phyloP scores from a whole-genome alignment of 2,888 invertebrate species.

The Pammene aurita region DNA sequence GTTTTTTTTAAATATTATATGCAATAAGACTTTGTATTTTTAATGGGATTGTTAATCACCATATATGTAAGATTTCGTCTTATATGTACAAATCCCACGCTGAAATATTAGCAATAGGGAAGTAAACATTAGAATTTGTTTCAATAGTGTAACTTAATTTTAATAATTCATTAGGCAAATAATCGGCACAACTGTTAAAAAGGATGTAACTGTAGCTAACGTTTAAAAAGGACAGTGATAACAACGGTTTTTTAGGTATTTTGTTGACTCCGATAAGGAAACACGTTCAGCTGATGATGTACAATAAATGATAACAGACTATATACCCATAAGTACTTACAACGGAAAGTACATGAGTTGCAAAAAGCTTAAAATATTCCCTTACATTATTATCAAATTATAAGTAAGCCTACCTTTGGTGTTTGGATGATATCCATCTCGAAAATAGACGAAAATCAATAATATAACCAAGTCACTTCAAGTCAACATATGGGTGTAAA shows the following conservation, averaged over 20 bases:
- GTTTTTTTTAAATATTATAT: no score
- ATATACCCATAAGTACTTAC: neutral
- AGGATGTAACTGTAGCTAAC: neutral
- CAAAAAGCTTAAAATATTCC: neutral
- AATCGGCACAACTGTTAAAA: neutral
- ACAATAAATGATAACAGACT: conserved; percentile 18
- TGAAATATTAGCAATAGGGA: no score
- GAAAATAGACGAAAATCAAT: conserved; percentile 65
- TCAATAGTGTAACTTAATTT: no score
- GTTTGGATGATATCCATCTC: conserved; percentile 76
- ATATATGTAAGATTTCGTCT: no score
- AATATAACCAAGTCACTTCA: conserved; percentile 57
- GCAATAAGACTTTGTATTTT: no score
- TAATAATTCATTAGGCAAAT: no score
- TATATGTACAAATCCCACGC: no score
- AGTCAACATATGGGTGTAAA: conserved; percentile 49
- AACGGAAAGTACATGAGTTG: neutral
- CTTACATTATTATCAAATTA: neutral
- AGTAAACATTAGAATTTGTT: no score
- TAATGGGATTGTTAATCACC: no score
- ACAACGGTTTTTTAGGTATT: conserved; percentile 1
- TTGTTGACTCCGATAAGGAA: conserved; percentile 21
- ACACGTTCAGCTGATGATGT: neutral
- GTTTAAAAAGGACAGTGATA: neutral
- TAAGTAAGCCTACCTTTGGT: conserved; percentile 66